Evolutionary conservation across 2,797 vertebrate species (phyloP), one percentile per base, ranked within the genome.

Genomic region (Denticeps clupeoides): DNA sequence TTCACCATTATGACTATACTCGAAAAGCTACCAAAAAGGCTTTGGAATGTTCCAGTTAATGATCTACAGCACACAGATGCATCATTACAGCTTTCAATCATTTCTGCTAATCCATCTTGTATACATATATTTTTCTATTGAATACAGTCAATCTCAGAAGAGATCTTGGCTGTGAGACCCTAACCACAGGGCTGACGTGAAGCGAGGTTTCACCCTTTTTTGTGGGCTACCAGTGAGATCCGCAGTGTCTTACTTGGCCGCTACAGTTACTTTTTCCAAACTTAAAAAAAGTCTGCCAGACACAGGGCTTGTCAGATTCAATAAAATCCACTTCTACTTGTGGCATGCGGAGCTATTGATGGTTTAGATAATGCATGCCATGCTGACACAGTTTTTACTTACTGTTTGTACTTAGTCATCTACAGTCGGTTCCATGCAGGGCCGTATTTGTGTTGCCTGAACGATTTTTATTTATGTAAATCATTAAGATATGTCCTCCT

Each of bases 311-410:
- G 35, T 38, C 35, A 38, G 16, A 38, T 21, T 38, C 35, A 10
- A 38, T 38, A 35, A 38, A 19, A 2, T 35, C 9, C 8, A 7
- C 2, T 18, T n/a, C 10, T 35, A 9, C 16, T 33, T 37, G 33
- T 37, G 35, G 35, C 38, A 38, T 35, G 18, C 38, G 35, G 10
- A 38, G 18, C 35, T 16, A 21, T 9, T 19, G 16, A 38, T 38
- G 35, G 16, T 35, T 38, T 38, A 38, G 35, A 35, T 38, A 21
- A 38, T 38, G 35, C 35, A 19, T 38, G 38, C 35, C 35, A 21
- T 5, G 3, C 38, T 38, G 35, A 21, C 35, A 38, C 35, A 21
- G 35, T 38, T 38, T 38, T 38, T 10, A 9, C 18, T 19, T 35
- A 38, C 18, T 16, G 4, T 35, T 38, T 9, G 2, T 7, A 15